These are phyloP conservation scores for Semicossyphus pulcher DNA, from an alignment of 2,113 vertebrate genomes.

Conservation along the genomic window DNA sequence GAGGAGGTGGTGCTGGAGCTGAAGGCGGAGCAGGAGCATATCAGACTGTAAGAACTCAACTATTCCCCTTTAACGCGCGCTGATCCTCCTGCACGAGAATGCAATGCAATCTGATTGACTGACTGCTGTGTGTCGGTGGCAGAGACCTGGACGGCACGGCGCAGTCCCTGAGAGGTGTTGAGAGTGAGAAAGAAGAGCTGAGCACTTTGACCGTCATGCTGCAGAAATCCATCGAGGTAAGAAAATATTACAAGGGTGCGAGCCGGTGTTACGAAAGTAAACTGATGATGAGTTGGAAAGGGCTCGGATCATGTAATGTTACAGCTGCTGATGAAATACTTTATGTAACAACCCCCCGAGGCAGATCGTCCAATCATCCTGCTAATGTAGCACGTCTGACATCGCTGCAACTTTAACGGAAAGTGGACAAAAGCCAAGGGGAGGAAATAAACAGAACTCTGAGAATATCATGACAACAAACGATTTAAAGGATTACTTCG, in stretches of 20 bases:
- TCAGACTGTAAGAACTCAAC: conserved; percentile 84
- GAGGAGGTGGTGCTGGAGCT: conserved; percentile 96
- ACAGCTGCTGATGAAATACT: background rate
- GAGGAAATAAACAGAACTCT: too few relatives aligned
- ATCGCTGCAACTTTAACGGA: too few relatives aligned
- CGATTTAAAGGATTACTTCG: too few relatives aligned
- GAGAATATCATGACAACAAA: too few relatives aligned
- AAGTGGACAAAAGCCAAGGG: too few relatives aligned
- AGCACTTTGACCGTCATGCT: conserved; percentile 87
- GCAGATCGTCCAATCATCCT: background rate
- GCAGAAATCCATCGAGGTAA: conserved; percentile 93
- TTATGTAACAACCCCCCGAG: background rate
- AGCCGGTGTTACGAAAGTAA: too few relatives aligned
- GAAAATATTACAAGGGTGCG: too few relatives aligned
- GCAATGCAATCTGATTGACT: background rate
- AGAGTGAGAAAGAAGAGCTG: conserved; percentile 92
- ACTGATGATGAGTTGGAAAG: too few relatives aligned
- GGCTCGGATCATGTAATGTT: background rate
- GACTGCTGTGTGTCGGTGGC: conserved; percentile 24
- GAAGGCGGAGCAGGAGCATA: conserved; percentile 93
- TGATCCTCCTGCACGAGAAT: accelerated
- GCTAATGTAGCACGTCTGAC: too few relatives aligned
- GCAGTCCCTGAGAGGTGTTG: conserved; percentile 90
- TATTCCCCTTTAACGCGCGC: accelerated
- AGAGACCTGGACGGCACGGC: conserved; percentile 95